Evolutionary conservation across 2,797 vertebrate species (phyloP).

Genomic region (Sebastes kiyomatsui): DNA sequence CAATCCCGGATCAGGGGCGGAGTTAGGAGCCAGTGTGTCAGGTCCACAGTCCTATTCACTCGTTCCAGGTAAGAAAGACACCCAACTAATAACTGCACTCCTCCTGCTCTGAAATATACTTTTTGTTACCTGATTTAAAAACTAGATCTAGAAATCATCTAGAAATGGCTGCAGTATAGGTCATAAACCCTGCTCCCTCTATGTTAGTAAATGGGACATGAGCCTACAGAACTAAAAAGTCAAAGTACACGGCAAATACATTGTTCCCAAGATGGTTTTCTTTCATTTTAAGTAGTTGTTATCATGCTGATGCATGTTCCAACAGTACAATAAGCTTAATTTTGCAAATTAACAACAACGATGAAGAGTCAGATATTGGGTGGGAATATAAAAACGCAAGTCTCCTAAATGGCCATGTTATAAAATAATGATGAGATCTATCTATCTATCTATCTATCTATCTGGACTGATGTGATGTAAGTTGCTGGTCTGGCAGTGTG

Average conservation of each 20-base stretch:
- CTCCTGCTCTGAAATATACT: neutral
- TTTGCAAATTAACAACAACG: neutral
- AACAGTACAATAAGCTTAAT: neutral
- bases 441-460: neutral
- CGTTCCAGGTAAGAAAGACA: slow-evolving; percentile 89
- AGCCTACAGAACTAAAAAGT: too few species aligned
- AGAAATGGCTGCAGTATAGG: too few species aligned
- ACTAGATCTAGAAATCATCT: neutral
- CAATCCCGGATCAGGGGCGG: slow-evolving; percentile 89
- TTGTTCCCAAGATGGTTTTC: too few species aligned
- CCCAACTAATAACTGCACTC: neutral
- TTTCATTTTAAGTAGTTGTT: too few species aligned
- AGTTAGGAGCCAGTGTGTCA: slow-evolving; percentile 89
- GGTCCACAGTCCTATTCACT: slow-evolving; percentile 96
- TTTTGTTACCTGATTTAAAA: neutral
- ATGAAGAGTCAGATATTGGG: neutral
- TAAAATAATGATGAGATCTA: neutral
- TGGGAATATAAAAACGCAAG: neutral
- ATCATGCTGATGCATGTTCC: too few species aligned
- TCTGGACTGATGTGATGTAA: neutral
- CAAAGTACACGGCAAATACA: too few species aligned
- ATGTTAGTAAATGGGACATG: too few species aligned
- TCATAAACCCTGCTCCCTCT: too few species aligned
- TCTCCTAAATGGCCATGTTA: neutral
- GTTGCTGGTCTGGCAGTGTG: neutral